A percentile compares a stretch with the other conserved stretches of the same genome.
phyloP scores from a whole-genome alignment of 2,113 vertebrate species.

The Leucopternis melanops region DNA sequence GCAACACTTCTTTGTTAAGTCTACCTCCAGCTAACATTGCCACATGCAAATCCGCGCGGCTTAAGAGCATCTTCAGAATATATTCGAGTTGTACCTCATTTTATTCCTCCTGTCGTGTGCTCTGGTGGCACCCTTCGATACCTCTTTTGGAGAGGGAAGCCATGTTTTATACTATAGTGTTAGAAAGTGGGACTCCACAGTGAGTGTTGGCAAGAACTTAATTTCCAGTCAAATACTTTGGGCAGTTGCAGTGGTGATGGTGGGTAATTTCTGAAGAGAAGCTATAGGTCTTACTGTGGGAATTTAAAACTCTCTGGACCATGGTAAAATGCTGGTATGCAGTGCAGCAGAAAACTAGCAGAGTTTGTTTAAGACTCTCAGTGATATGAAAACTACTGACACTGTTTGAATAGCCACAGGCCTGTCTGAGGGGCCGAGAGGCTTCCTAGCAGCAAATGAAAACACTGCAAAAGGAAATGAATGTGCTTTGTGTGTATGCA shows the following conservation, averaged over 20 bases:
- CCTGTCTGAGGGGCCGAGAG: background rate
- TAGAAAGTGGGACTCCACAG: background rate
- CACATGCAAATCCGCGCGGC: background rate
- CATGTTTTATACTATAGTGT: background rate
- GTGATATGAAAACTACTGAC: background rate
- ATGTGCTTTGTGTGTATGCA: background rate
- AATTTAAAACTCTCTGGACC: background rate
- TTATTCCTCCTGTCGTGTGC: background rate
- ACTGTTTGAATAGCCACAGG: background rate
- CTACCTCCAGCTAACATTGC: background rate
- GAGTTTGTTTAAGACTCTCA: background rate
- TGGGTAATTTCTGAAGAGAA: background rate
- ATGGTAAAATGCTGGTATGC: background rate
- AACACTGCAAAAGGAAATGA: constrained; percentile 37
- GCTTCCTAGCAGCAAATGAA: background rate
- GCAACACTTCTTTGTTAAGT: background rate
- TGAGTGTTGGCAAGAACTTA: background rate
- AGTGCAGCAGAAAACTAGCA: background rate
- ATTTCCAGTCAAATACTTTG: background rate
- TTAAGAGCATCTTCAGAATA: background rate
- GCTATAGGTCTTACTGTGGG: background rate
- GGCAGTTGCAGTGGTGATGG: background rate
- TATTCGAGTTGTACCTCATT: background rate
- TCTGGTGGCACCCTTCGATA: background rate
- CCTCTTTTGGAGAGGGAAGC: background rate